Evolutionary conservation across 2,888 invertebrate genomes (phyloP).

Genomic region (Phortica okadai): DNA sequence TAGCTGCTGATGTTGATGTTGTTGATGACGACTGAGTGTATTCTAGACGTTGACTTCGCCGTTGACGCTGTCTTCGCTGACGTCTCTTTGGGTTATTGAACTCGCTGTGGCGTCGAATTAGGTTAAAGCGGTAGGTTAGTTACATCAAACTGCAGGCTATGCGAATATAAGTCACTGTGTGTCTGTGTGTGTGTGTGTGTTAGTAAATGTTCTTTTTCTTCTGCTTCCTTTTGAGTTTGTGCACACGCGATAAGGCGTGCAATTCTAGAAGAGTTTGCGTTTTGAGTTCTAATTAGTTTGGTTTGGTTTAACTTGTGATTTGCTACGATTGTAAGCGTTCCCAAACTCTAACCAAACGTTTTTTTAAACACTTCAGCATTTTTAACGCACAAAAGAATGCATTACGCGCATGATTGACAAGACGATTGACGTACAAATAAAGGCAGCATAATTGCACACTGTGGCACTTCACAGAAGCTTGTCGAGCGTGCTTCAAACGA

Average conservation of each 20-base stretch:
- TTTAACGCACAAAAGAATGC: neutral
- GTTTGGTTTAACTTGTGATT: neutral
- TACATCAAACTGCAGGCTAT: conserved; percentile 26
- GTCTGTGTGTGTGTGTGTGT: conserved; percentile 29
- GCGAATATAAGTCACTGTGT: conserved; percentile 21
- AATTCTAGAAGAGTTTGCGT: conserved; percentile 7
- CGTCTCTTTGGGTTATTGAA: conserved; percentile 32
- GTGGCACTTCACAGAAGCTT: neutral
- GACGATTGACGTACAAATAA: neutral
- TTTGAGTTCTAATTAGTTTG: conserved; percentile 19
- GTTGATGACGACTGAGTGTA: neutral
- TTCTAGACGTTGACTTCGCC: neutral
- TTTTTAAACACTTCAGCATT: neutral
- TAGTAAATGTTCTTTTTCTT: conserved; percentile 11
- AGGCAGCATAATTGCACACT: neutral
- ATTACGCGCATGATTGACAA: conserved; percentile 4
- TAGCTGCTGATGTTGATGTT: neutral
- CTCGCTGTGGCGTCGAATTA: conserved; percentile 56
- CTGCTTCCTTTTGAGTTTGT: neutral
- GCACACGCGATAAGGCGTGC: conserved; percentile 15
- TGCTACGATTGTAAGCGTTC: neutral
- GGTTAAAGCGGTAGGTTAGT: conserved; percentile 67
- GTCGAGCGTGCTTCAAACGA: neutral
- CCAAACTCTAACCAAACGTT: too few relatives aligned
- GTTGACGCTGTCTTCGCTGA: conserved; percentile 15